phyloP scores from a whole-genome alignment of 2,797 vertebrate genomes.

The Sebastes umbrosus region DNA sequence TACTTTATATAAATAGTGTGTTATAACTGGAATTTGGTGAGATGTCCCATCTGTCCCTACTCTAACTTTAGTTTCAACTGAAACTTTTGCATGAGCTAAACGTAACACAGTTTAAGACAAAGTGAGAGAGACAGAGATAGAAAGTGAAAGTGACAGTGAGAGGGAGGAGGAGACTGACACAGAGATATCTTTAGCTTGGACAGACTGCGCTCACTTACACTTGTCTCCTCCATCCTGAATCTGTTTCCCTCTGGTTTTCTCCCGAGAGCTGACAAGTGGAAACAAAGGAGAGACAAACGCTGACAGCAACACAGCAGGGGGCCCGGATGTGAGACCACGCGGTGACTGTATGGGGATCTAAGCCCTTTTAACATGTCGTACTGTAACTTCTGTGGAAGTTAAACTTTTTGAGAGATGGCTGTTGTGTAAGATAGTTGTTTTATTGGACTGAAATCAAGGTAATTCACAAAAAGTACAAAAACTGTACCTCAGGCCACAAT shows the following conservation, averaged over 20 bases:
- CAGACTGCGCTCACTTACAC: slow-evolving; percentile 57
- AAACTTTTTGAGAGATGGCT: not conserved
- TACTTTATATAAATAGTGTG: not conserved
- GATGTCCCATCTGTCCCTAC: not conserved
- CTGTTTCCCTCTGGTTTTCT: slow-evolving; percentile 56
- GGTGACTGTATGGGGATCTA: not conserved
- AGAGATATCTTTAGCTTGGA: slow-evolving; percentile 62
- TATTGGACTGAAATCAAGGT: not conserved
- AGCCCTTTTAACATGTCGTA: slow-evolving; percentile 29
- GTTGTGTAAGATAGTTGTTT: not conserved
- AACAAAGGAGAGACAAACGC: slow-evolving; percentile 57
- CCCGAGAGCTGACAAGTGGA: slow-evolving; percentile 57
- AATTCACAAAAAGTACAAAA: not conserved
- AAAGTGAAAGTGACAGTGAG: slow-evolving; percentile 48
- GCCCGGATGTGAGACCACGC: slow-evolving; percentile 20
- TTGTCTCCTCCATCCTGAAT: slow-evolving; percentile 50
- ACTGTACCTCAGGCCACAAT: not conserved
- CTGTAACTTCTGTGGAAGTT: not conserved
- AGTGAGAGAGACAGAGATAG: slow-evolving; percentile 28
- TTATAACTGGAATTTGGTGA: not conserved
- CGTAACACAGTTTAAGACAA: slow-evolving; percentile 19
- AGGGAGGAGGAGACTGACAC: slow-evolving; percentile 39
- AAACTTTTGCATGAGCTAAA: slow-evolving; percentile 41
- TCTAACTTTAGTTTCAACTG: slow-evolving; percentile 5
- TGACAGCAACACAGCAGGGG: slow-evolving; percentile 47